Evolutionary conservation across 2,797 vertebrate genomes (phyloP), one percentile per base, ranked within the genome.

Genomic region (Notolepis coatsorum): DNA sequence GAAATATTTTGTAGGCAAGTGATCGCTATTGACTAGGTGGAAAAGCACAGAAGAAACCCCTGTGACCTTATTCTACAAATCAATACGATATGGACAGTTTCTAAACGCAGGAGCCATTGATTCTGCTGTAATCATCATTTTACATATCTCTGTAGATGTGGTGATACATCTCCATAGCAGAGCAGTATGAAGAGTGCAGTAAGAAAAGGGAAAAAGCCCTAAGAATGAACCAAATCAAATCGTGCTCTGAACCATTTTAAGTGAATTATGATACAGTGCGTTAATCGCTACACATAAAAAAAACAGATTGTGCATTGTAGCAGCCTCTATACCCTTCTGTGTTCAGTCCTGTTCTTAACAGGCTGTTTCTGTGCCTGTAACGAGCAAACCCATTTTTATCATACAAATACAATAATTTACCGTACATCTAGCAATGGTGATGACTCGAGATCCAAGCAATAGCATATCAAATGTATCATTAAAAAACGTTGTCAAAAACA

Each of bases 211-310:
- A 42, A 65, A 75, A 37, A 30, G 56, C 47, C 64, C 62, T 17
- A 43, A 7, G 49, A 39, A 30, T 10, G 60, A 77, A 55, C 61
- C 18, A 37, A 75, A 84, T 82, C 80, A 66, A 71, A 60, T 7
- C 46, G 48, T 37, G 78, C 76, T 79, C 64, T 45, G 59, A 61
- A 77, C 56, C 70, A 63, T 62, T 24, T 7, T 68, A 61, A 81
- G 80, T 87, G 86, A 84, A 84, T 86, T 83, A 82, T 60, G 65
- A 81, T 47, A 42, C 73, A 74, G 68, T 62, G 47, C 59, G 62
- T 71, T 78, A 73, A 85, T 88, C 82, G n/a, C n/a, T n/a, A 50
- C 6, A 48, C 15, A n/a, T 10, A 3, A 38, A 38, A 28, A 6
- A 28, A 28, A 27, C 13, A 28, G 8, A 28, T n/a, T n/a, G n/a